These are phyloP conservation scores for Pterostichus niger DNA, from an alignment of 2,888 invertebrate species.

Conservation along the genomic window DNA sequence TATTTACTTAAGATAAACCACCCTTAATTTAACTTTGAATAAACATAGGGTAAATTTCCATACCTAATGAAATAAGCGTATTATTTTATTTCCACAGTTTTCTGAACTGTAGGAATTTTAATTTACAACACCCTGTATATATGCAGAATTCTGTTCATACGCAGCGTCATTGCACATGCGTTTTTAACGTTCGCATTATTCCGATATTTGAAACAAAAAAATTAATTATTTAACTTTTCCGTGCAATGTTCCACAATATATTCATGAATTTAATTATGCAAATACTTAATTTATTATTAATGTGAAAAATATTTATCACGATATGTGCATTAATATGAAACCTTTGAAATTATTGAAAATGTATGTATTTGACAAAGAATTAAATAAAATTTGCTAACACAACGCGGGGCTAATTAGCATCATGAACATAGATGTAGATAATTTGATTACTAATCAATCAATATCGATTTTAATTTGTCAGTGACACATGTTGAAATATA, in stretches of 20 bases:
- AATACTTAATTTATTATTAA: constrained; percentile 51
- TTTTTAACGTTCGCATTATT: constrained; percentile 7
- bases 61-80: no score
- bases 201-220: constrained; percentile 26
- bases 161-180: constrained; percentile 22
- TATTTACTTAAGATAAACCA: no score
- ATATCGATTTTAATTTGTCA: constrained; percentile 3
- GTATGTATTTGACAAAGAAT: neutral
- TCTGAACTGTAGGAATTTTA: no score
- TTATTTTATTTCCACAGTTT: no score
- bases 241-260: constrained; percentile 33
- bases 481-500: neutral
- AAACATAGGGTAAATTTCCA: no score
- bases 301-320: constrained; percentile 37
- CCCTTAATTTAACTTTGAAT: no score
- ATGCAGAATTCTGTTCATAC: neutral
- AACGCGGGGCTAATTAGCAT: neutral
- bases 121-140: neutral
- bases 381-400: neutral
- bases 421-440: neutral
- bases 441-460: constrained; percentile 19
- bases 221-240: constrained; percentile 32
- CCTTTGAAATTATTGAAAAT: neutral
- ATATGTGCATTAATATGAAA: neutral
- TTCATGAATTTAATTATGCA: constrained; percentile 49